Evolutionary conservation across 2,888 invertebrate species (phyloP).

Genomic region (Panzeria rudis): DNA sequence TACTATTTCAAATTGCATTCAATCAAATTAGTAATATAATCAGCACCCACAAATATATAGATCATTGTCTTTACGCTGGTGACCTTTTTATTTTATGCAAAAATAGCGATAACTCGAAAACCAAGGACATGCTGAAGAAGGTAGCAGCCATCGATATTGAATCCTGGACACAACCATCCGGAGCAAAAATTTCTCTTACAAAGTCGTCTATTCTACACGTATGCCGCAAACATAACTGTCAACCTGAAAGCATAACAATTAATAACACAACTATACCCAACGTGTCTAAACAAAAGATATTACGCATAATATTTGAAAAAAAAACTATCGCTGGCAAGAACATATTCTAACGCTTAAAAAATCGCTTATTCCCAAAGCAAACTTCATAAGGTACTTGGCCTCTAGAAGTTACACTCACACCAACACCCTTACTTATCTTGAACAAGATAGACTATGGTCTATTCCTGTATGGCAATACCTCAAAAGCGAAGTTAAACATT

Average conservation of each 20-base stretch:
- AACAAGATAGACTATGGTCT: conserved; percentile 34
- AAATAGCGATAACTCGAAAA: conserved; percentile 18
- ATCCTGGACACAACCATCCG: conserved; percentile 19
- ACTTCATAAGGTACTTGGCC: conserved; percentile 22
- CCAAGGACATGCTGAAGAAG: neutral
- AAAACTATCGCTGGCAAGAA: conserved; percentile 39
- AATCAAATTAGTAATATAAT: conserved; percentile 50
- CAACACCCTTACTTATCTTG: conserved; percentile 13
- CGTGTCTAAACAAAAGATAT: conserved; percentile 7
- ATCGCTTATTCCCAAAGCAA: neutral
- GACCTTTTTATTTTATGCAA: conserved; percentile 65
- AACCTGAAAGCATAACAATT: neutral
- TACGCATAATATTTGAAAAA: conserved; percentile 14
- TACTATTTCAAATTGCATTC: conserved; percentile 61
- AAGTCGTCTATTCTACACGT: conserved; percentile 19
- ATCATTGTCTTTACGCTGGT: conserved; percentile 67
- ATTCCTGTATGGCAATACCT: too few species aligned
- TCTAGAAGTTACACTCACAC: too few species aligned
- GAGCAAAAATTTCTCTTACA: conserved; percentile 24
- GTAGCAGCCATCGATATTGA: conserved; percentile 4
- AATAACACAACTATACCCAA: neutral
- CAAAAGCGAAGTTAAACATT: too few species aligned
- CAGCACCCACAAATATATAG: conserved; percentile 45
- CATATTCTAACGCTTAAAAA: conserved; percentile 29
- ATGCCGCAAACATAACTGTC: conserved; percentile 20